These are phyloP conservation scores for Zoanthus gigantus DNA, from an alignment of 92 coral and sea anemone genomes.

Conservation along the genomic window DNA sequence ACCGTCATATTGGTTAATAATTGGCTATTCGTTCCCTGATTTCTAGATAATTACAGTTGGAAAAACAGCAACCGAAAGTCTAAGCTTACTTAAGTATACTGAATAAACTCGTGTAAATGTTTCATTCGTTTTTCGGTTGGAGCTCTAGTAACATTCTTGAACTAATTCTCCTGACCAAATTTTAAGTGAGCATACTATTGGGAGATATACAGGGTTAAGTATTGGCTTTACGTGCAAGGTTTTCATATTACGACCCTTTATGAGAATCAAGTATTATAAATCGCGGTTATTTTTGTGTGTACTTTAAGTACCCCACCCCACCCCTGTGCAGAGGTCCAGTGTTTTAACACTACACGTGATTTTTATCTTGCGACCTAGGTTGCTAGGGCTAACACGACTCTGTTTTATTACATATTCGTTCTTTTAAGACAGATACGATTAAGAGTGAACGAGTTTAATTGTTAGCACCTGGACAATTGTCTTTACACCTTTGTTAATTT, in stretches of 20 bases:
- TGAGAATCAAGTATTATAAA: neutral
- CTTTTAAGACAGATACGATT: slow-evolving; percentile 82
- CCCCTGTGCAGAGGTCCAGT: slow-evolving; percentile 14
- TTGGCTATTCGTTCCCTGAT: too few species aligned
- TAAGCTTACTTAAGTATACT: neutral
- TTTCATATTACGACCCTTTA: slow-evolving; percentile 15
- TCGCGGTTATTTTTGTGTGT: neutral
- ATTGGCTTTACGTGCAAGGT: neutral
- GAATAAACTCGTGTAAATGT: neutral
- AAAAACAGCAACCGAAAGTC: neutral
- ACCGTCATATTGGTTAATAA: too few species aligned
- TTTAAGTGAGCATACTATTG: neutral
- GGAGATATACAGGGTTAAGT: neutral
- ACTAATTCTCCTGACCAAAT: neutral
- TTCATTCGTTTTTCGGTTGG: neutral
- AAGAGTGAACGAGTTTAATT: slow-evolving; percentile 78
- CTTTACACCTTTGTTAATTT: slow-evolving; percentile 79
- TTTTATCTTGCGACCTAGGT: slow-evolving; percentile 37
- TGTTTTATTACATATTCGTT: slow-evolving; percentile 60
- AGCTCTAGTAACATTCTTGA: neutral
- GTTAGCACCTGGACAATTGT: slow-evolving; percentile 97
- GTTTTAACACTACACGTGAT: slow-evolving; percentile 30
- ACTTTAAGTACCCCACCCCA: slow-evolving; percentile 49
- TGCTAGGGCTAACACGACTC: slow-evolving; percentile 91
- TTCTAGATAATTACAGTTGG: neutral